Conservation (phyloP, 2,113 vertebrate genomes). For the Vidua macroura region DNA sequence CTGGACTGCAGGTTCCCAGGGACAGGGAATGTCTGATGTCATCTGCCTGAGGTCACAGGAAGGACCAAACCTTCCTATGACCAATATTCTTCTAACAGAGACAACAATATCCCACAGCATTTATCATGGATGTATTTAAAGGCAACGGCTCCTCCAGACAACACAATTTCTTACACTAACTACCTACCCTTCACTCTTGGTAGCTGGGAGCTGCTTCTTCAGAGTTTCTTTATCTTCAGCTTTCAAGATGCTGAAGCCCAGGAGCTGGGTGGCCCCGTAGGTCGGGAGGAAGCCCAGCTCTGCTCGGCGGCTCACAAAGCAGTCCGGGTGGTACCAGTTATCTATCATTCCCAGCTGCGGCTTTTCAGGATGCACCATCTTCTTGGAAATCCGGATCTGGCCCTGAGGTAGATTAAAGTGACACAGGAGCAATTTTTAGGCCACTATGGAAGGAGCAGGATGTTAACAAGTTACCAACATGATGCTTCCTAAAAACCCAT, state of each 20-base stretch:
- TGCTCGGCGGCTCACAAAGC: constrained; percentile 86
- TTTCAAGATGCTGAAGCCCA: constrained; percentile 83
- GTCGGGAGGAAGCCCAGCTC: constrained; percentile 86
- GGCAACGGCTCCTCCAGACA: neutral
- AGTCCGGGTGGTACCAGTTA: constrained; percentile 94
- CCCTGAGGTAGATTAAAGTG: constrained; percentile 73
- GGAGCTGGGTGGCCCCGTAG: constrained; percentile 85
- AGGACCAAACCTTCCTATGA: neutral
- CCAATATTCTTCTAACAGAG: neutral
- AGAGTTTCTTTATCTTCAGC: constrained; percentile 88
- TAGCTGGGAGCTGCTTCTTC: constrained; percentile 85
- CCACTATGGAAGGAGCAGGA: neutral
- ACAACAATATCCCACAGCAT: neutral
- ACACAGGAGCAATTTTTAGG: neutral
- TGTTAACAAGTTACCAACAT: neutral
- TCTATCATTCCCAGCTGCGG: constrained; percentile 96
- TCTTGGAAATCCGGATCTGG: constrained; percentile 94
- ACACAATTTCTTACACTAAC: neutral
- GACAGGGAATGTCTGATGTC: neutral
- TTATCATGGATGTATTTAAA: neutral
- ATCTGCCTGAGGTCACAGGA: neutral
- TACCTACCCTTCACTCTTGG: constrained; percentile 87
- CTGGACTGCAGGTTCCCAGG: fast-evolving
- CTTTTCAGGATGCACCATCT: constrained; percentile 90
- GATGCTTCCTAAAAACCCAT: neutral